These are phyloP conservation scores for Ophioninae sp. DNA, from an alignment of 2,888 invertebrate genomes.

Conservation along the genomic window DNA sequence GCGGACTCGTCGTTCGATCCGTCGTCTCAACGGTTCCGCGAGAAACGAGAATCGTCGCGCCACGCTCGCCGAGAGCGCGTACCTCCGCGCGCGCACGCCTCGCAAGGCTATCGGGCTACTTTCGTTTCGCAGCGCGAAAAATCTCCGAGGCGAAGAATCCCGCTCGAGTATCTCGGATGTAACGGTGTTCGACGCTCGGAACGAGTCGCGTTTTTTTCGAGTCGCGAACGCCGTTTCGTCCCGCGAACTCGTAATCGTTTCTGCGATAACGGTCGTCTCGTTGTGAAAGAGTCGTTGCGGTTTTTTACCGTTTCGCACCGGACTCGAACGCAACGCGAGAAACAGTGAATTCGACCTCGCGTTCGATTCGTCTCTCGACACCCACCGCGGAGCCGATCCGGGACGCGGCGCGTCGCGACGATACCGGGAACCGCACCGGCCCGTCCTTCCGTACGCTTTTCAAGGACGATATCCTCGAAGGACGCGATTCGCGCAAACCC, in stretches of 20 bases:
- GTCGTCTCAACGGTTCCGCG: conserved; percentile 29
- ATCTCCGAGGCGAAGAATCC: conserved; percentile 23
- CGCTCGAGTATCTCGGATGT: not conserved
- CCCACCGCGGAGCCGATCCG: no score
- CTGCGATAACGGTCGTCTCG: not conserved
- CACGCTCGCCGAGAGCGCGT: conserved; percentile 4
- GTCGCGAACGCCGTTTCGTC: not conserved
- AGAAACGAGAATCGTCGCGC: conserved; percentile 30
- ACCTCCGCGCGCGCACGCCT: conserved; percentile 31
- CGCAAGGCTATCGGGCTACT: conserved; percentile 62
- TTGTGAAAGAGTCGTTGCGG: not conserved
- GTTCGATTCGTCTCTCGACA: no score
- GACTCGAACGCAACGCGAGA: no score
- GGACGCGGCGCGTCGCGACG: no score
- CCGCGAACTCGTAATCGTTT: not conserved
- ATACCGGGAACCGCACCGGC: no score
- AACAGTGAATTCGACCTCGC: no score
- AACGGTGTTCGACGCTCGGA: not conserved
- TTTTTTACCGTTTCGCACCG: not conserved
- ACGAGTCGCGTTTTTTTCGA: not conserved
- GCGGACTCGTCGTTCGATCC: conserved; percentile 8
- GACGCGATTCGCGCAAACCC: conserved; percentile 19
- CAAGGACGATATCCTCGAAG: conserved; percentile 8
- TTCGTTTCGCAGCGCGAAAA: conserved; percentile 55
- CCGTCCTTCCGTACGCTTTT: not conserved